A percentile compares a stretch with the other conserved stretches of the same genome.
Conservation (phyloP, 2,888 invertebrate species). For the Eupithecia inturbata region DNA sequence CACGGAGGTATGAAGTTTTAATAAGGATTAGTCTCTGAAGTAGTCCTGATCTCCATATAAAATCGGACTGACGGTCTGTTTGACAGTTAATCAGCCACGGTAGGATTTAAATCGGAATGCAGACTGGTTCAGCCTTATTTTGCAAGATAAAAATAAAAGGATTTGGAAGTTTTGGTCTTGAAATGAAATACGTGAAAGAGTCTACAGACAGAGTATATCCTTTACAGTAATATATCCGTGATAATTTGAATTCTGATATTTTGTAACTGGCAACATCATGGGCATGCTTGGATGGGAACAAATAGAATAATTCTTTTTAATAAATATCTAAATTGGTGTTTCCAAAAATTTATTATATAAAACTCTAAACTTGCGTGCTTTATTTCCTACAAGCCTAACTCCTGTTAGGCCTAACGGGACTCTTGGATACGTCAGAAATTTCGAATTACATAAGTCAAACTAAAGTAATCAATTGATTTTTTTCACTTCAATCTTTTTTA, state of each 20-base stretch:
- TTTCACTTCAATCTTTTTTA: too few species aligned
- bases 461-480: too few species aligned
- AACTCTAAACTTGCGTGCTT: too few species aligned
- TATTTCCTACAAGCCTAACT: too few species aligned
- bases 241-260: background rate
- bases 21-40: conserved; percentile 46
- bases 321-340: background rate
- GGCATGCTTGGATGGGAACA: background rate
- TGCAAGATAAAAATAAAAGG: conserved; percentile 11
- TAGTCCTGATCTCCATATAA: conserved; percentile 30
- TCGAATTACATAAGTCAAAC: too few species aligned
- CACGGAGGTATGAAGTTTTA: conserved; percentile 33
- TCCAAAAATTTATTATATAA: too few species aligned
- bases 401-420: too few species aligned
- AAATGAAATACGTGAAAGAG: too few species aligned
- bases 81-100: conserved; percentile 54
- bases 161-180: background rate
- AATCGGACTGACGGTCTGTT: conserved; percentile 44
- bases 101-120: conserved; percentile 22
- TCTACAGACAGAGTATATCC: too few species aligned
- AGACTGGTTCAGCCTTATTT: conserved; percentile 16
- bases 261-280: background rate
- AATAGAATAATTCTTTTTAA: background rate
- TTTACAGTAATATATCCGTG: too few species aligned
- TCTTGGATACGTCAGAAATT: too few species aligned